phyloP scores from a whole-genome alignment of 2,888 invertebrate species.

The Standfussiana lucernea region DNA sequence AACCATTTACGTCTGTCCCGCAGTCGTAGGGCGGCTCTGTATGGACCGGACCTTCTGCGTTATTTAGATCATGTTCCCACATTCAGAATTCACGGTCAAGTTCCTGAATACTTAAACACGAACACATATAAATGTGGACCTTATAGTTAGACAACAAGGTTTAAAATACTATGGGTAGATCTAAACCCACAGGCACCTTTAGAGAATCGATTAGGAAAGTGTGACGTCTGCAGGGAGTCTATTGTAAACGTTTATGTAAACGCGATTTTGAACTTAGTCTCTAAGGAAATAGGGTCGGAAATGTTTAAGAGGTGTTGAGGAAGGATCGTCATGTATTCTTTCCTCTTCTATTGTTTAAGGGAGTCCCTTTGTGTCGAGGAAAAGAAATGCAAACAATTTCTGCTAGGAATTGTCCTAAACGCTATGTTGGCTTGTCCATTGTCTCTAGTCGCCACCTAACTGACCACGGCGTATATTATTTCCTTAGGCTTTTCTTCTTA shows the following conservation, averaged over 20 bases:
- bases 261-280: conserved; percentile 33
- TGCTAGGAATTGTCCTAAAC: not conserved
- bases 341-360: not conserved
- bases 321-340: conserved; percentile 6
- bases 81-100: conserved; percentile 53
- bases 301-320: not conserved
- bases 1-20: not conserved
- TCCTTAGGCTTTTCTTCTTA: not conserved
- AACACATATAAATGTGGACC: not conserved
- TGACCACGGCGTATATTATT: not conserved
- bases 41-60: not conserved
- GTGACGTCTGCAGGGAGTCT: conserved; percentile 41
- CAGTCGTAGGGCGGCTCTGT: not conserved
- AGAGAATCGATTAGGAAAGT: conserved; percentile 44
- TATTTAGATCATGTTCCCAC: not conserved
- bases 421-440: not conserved
- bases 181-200: conserved; percentile 16
- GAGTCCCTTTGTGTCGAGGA: not conserved
- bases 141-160: accelerated
- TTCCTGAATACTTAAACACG: conserved; percentile 9
- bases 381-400: conserved; percentile 4
- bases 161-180: not conserved
- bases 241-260: not conserved
- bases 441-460: not conserved
- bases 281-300: not conserved